These are phyloP conservation scores for Drosophila subsilvestris DNA, from an alignment of 2,888 invertebrate species.

Conservation along the genomic window DNA sequence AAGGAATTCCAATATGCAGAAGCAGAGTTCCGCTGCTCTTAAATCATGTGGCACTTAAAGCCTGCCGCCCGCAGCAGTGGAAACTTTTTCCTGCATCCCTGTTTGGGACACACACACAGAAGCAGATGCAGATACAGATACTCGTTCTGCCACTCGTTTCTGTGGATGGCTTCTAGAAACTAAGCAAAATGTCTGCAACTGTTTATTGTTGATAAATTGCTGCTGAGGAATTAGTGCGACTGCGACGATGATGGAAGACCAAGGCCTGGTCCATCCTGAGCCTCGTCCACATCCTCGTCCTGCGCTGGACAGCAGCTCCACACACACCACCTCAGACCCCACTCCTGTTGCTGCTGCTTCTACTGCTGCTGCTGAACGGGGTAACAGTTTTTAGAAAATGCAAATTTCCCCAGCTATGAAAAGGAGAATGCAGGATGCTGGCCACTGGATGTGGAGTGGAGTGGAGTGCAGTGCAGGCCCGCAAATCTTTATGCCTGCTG, in stretches of 20 bases:
- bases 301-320: slow-evolving; percentile 41
- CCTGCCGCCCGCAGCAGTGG: slow-evolving; percentile 54
- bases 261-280: slow-evolving; percentile 54
- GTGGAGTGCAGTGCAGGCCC: slow-evolving; percentile 46
- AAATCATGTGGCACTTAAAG: slow-evolving; percentile 58
- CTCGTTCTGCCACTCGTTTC: not conserved
- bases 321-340: slow-evolving; percentile 33
- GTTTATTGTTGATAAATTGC: slow-evolving; percentile 82
- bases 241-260: slow-evolving; percentile 76
- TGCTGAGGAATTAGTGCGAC: slow-evolving; percentile 79
- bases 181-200: slow-evolving; percentile 80
- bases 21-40: slow-evolving; percentile 9
- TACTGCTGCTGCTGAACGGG: slow-evolving; percentile 32
- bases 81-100: slow-evolving; percentile 77
- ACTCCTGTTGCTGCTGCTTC: slow-evolving; percentile 14
- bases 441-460: slow-evolving; percentile 5
- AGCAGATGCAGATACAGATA: slow-evolving; percentile 15
- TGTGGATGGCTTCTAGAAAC: slow-evolving; percentile 24
- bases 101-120: slow-evolving; percentile 66
- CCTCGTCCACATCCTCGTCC: slow-evolving; percentile 52
- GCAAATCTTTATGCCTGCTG: slow-evolving; percentile 80
- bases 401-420: slow-evolving; percentile 69
- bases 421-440: not conserved
- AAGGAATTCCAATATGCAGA: slow-evolving; percentile 35
- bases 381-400: slow-evolving; percentile 79